Evolutionary conservation across 2,888 invertebrate genomes (phyloP).

Genomic region (Drosophila putrida): DNA sequence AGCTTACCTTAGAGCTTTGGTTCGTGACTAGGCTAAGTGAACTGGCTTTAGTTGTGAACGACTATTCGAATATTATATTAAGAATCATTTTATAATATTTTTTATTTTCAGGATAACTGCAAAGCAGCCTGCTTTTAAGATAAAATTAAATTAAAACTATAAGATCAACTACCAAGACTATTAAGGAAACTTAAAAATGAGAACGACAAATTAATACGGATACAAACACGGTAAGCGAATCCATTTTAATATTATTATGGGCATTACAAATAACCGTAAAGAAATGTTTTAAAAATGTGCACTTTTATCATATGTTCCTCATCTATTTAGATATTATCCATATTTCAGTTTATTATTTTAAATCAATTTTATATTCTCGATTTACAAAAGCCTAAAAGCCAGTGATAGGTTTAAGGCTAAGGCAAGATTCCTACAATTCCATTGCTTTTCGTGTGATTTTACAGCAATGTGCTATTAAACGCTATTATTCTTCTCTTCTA

Average conservation of each 20-base stretch:
- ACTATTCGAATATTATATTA: background rate
- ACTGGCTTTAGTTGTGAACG: background rate
- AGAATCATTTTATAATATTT: background rate
- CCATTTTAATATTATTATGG: background rate
- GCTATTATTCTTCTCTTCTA: background rate
- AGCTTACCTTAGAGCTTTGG: slow-evolving; percentile 4
- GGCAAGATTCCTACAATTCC: background rate
- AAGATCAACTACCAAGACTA: too few species aligned
- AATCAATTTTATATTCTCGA: background rate
- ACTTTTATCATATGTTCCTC: background rate
- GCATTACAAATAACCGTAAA: too few species aligned
- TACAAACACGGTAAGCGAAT: too few species aligned
- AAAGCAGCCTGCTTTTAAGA: too few species aligned
- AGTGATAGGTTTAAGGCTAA: background rate
- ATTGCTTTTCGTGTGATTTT: background rate
- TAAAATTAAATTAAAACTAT: too few species aligned
- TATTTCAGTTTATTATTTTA: background rate
- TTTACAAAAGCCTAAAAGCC: background rate
- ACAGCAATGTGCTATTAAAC: too few species aligned
- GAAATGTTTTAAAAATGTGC: too few species aligned
- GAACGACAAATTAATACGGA: too few species aligned
- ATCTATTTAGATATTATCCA: too few species aligned
- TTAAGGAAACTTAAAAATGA: too few species aligned
- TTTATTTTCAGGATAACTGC: too few species aligned
- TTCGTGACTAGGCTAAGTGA: slow-evolving; percentile 14